Conservation (phyloP, 2,888 invertebrate genomes). For the Merodon equestris region DNA sequence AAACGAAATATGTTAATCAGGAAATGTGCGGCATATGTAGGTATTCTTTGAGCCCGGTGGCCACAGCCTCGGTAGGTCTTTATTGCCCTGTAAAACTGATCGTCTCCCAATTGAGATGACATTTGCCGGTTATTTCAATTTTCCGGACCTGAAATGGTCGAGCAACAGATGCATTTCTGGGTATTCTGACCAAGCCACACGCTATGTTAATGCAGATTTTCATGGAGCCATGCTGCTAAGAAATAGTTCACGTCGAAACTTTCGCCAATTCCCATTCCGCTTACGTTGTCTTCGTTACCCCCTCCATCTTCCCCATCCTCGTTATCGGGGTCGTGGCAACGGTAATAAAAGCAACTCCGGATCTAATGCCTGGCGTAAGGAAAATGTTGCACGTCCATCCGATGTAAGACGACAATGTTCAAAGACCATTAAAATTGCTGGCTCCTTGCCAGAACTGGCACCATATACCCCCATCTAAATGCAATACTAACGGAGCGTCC, state of each 20-base stretch:
- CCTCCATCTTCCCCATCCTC: background rate
- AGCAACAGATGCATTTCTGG: too few relatives aligned
- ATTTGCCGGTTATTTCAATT: too few relatives aligned
- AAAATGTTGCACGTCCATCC: constrained; percentile 52
- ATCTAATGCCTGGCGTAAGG: constrained; percentile 9
- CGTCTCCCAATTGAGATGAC: too few relatives aligned
- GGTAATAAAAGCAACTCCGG: too few relatives aligned
- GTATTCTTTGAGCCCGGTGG: too few relatives aligned
- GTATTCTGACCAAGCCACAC: background rate
- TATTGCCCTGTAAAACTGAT: too few relatives aligned
- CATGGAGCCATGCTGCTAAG: constrained; percentile 49
- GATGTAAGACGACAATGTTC: constrained; percentile 37
- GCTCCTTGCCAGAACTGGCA: constrained; percentile 45
- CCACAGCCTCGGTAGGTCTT: too few relatives aligned
- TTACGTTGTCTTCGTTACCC: constrained; percentile 23
- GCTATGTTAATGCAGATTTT: too few relatives aligned
- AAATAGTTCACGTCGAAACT: constrained; percentile 28
- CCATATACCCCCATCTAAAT: constrained; percentile 13
- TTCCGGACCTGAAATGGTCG: too few relatives aligned
- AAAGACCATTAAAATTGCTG: constrained; percentile 61
- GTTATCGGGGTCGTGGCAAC: too few relatives aligned
- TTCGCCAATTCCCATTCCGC: constrained; percentile 22
- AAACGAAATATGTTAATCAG: constrained; percentile 45
- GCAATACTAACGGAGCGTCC: constrained; percentile 25
- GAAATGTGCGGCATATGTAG: constrained; percentile 5